phyloP scores from a whole-genome alignment of 2,888 invertebrate genomes.

The Habrosyne pyritoides region DNA sequence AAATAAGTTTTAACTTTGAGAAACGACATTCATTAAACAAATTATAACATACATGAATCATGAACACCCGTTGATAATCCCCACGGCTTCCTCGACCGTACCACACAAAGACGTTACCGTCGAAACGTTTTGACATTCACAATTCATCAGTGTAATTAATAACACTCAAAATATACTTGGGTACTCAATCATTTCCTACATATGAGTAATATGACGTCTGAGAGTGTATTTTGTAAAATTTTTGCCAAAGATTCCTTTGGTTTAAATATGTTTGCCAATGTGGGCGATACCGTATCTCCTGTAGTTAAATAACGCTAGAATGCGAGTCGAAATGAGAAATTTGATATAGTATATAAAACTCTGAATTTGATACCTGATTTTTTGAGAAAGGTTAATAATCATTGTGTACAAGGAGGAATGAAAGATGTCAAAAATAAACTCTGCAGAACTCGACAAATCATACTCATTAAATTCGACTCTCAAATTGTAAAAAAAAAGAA shows the following conservation, averaged over 20 bases:
- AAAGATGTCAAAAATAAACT: no score
- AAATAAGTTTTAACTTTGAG: background rate
- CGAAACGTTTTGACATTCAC: slow-evolving; percentile 37
- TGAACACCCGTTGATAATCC: background rate
- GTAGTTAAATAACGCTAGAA: no score
- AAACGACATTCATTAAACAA: slow-evolving; percentile 9
- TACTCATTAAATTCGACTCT: no score
- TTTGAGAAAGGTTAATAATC: background rate
- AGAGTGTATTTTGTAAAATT: background rate
- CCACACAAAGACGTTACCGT: slow-evolving; percentile 22
- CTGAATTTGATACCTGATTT: background rate
- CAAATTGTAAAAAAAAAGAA: no score
- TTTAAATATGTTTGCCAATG: background rate
- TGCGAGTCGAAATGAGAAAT: background rate
- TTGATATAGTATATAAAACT: background rate
- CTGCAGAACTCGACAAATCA: no score
- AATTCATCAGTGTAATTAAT: slow-evolving; percentile 40
- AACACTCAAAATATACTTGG: slow-evolving; percentile 29
- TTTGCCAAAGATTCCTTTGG: background rate
- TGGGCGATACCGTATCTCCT: background rate
- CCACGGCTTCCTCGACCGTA: slow-evolving; percentile 13
- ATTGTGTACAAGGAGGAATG: no score
- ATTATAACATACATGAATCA: slow-evolving; percentile 6
- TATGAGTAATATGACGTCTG: slow-evolving; percentile 15
- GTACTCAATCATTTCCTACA: slow-evolving; percentile 23